Conservation (phyloP, 2,797 vertebrate genomes). For the Macropus fuliginosus region DNA sequence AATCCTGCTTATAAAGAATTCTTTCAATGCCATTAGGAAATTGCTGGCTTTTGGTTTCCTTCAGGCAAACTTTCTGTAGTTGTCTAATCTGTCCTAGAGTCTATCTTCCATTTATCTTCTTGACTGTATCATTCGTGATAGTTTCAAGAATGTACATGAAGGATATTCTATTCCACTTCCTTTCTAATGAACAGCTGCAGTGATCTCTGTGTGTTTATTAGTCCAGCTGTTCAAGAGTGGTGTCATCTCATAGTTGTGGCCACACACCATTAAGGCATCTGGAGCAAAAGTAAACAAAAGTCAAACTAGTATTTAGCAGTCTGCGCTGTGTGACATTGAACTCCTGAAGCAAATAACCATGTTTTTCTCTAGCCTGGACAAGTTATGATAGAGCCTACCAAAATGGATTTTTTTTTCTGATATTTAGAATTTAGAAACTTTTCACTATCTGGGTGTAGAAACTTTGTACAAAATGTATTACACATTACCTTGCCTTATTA, state of each 20-base stretch:
- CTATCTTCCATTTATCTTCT: background rate
- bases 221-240: background rate
- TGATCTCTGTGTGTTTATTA: background rate
- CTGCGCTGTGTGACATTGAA: background rate
- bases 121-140: background rate
- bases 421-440: background rate
- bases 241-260: background rate
- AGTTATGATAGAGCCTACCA: background rate
- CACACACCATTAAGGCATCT: background rate
- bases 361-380: background rate
- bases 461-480: background rate
- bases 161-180: background rate
- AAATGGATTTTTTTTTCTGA: background rate
- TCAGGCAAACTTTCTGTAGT: background rate
- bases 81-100: background rate
- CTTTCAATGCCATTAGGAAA: background rate
- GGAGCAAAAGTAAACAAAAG: background rate
- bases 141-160: background rate
- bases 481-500: background rate
- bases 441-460: background rate
- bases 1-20: background rate
- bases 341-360: background rate
- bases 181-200: background rate
- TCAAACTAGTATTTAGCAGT: background rate
- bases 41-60: background rate